A percentile compares a stretch with the other conserved stretches of the same genome.
Evolutionary conservation across 2,113 vertebrate species (phyloP).

Genomic region (Rattus rattus): DNA sequence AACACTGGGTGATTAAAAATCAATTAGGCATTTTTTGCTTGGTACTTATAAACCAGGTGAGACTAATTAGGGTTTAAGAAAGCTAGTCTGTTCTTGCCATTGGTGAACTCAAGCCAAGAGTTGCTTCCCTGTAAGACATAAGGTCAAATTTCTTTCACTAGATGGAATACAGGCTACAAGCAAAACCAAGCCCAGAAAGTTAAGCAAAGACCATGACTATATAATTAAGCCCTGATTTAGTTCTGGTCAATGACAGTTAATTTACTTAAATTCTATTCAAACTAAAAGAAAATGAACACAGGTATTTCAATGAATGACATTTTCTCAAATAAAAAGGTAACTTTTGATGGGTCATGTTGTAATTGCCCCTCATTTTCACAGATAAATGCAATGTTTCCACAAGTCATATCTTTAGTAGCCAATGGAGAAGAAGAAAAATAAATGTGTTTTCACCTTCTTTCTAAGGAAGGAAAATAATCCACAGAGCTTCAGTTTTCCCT

Average conservation of each 20-base stretch:
- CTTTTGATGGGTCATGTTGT: background rate
- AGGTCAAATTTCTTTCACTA: background rate
- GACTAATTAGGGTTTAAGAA: constrained; percentile 80
- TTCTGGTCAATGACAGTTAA: background rate
- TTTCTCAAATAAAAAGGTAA: constrained; percentile 28
- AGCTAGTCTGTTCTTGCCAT: background rate
- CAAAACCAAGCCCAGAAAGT: constrained; percentile 29
- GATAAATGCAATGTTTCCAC: background rate
- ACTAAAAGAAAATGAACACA: background rate
- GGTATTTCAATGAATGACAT: background rate
- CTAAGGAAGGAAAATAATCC: background rate
- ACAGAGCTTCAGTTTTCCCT: background rate
- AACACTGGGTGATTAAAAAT: constrained; percentile 82
- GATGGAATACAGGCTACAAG: background rate
- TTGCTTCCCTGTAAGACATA: background rate
- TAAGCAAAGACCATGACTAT: background rate
- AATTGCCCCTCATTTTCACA: background rate
- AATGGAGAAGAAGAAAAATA: background rate
- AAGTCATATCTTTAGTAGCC: background rate
- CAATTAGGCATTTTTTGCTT: constrained; percentile 79
- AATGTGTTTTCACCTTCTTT: background rate
- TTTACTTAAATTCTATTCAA: constrained; percentile 9
- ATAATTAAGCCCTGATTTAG: background rate
- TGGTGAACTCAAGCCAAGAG: constrained; percentile 20
- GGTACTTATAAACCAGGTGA: constrained; percentile 82